These are phyloP conservation scores for Enteromius afrohamiltoni DNA, from an alignment of 2,797 vertebrate species.

Conservation along the genomic window DNA sequence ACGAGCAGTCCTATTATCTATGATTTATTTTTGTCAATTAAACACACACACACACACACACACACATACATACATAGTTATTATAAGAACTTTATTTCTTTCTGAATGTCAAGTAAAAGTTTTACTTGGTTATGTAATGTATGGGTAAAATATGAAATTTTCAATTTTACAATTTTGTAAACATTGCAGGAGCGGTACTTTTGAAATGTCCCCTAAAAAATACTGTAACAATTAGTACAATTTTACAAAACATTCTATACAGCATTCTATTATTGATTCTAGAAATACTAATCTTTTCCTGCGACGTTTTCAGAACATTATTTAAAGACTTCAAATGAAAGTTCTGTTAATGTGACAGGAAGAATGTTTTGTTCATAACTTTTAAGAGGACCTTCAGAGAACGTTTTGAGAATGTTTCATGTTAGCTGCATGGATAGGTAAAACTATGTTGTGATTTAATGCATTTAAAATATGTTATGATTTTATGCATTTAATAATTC, in stretches of 20 bases:
- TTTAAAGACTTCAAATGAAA: not conserved
- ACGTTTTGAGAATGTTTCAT: too few species aligned
- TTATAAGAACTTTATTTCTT: not conserved
- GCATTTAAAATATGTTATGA: not conserved
- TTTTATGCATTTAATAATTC: not conserved
- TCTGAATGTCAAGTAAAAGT: not conserved
- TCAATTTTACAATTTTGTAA: not conserved
- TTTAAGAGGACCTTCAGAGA: not conserved
- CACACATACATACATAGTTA: too few species aligned
- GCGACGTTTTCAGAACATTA: not conserved
- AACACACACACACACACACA: too few species aligned
- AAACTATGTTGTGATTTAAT: not conserved
- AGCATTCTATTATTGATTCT: not conserved
- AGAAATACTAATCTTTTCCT: not conserved
- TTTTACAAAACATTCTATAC: not conserved
- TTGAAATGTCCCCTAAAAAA: not conserved
- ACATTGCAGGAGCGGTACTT: not conserved
- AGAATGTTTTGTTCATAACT: not conserved
- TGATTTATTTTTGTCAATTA: too few species aligned
- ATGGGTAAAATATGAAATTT: not conserved
- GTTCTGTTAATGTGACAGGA: not conserved
- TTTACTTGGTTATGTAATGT: not conserved
- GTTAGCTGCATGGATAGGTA: not conserved
- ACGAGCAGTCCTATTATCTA: not conserved
- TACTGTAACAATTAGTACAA: not conserved